Evolutionary conservation across 2,113 vertebrate species (phyloP).

Genomic region (Salminus brasiliensis): DNA sequence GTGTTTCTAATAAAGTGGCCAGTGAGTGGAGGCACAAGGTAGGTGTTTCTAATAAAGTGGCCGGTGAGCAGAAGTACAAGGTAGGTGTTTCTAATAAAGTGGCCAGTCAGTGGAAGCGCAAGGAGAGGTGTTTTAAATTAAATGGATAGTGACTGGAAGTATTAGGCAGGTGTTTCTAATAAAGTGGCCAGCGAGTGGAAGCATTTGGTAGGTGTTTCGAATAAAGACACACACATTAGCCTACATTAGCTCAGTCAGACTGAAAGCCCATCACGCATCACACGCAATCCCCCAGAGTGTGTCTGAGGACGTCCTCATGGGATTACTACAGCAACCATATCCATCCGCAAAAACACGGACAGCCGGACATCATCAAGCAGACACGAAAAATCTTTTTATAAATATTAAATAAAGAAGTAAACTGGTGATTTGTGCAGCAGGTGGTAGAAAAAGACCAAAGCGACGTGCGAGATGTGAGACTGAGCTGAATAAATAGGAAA

Average conservation of each 20-base stretch:
- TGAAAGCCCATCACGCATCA: constrained; percentile 42
- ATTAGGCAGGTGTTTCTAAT: not conserved
- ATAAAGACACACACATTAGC: constrained; percentile 25
- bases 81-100: too few relatives aligned
- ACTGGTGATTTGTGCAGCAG: not conserved
- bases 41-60: not conserved
- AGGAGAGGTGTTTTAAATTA: not conserved
- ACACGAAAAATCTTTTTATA: not conserved
- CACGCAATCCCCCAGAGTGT: not conserved
- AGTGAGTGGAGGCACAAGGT: too few relatives aligned
- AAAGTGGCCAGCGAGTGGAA: not conserved
- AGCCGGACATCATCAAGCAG: not conserved
- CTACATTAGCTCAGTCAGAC: constrained; percentile 20
- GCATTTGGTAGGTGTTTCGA: too few relatives aligned
- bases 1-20: too few relatives aligned
- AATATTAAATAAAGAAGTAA: not conserved
- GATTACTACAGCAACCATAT: constrained; percentile 42
- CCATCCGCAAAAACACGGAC: not conserved
- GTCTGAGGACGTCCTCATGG: not conserved
- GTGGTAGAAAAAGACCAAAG: too few relatives aligned
- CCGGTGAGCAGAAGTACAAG: too few relatives aligned
- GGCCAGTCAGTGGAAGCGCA: too few relatives aligned
- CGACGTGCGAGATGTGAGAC: too few relatives aligned
- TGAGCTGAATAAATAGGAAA: too few relatives aligned
- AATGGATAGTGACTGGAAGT: too few relatives aligned